A percentile compares a stretch with the other conserved stretches of the same genome.
phyloP scores from a whole-genome alignment of 2,797 vertebrate genomes.

The Spatula clypeata region DNA sequence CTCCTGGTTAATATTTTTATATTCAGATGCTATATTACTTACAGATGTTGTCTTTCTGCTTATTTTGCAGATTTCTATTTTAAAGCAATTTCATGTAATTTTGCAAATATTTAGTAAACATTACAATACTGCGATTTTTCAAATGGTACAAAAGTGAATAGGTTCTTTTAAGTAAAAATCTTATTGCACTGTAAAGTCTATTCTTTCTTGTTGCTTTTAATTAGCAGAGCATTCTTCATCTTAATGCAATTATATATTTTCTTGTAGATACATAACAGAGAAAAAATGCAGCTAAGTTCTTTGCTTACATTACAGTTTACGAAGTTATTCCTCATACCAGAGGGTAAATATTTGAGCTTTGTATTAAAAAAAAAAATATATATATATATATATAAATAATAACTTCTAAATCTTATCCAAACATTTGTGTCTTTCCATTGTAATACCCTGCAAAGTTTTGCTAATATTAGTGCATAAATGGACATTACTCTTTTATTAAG shows the following conservation, averaged over 20 bases:
- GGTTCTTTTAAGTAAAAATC: background rate
- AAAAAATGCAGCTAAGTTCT: background rate
- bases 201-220: slow-evolving; percentile 7
- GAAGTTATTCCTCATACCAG: slow-evolving; percentile 1
- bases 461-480: background rate
- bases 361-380: background rate
- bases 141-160: background rate
- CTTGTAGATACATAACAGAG: background rate
- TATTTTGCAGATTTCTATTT: slow-evolving; percentile 46
- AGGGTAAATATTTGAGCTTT: slow-evolving; percentile 45
- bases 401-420: slow-evolving; percentile 29
- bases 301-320: slow-evolving; percentile 25
- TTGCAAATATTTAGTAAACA: slow-evolving; percentile 36
- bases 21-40: slow-evolving; percentile 35
- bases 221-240: slow-evolving; percentile 22
- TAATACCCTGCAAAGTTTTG: background rate
- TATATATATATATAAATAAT: background rate
- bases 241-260: slow-evolving; percentile 40
- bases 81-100: slow-evolving; percentile 32
- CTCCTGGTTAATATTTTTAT: slow-evolving; percentile 49
- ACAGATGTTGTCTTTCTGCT: slow-evolving; percentile 53
- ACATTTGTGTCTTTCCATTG: slow-evolving; percentile 10
- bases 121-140: background rate
- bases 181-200: background rate
- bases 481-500: background rate